phyloP scores from a whole-genome alignment of 2,888 invertebrate species.

The Heliconius charithonia region DNA sequence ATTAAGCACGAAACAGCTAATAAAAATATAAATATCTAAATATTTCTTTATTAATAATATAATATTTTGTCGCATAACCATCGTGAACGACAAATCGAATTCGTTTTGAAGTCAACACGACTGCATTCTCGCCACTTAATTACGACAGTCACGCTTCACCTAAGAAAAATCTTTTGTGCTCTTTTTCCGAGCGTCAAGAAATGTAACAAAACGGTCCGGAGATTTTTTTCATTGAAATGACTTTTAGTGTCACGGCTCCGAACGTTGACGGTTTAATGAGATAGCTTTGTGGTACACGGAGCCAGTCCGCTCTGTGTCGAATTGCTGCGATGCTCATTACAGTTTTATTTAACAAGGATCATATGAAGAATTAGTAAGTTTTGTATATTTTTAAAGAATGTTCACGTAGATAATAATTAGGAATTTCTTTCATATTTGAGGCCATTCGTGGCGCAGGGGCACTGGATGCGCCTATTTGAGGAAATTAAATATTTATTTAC shows the following conservation, averaged over 20 bases:
- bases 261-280: slow-evolving; percentile 81
- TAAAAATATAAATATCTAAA: background rate
- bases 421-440: background rate
- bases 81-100: slow-evolving; percentile 13
- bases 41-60: background rate
- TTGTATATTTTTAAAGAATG: slow-evolving; percentile 35
- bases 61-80: background rate
- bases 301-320: slow-evolving; percentile 78
- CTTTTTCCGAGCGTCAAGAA: slow-evolving; percentile 78
- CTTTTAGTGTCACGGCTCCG: slow-evolving; percentile 79
- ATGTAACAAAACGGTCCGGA: slow-evolving; percentile 75
- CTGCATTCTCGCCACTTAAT: slow-evolving; percentile 75
- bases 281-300: slow-evolving; percentile 77
- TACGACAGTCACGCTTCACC: slow-evolving; percentile 81
- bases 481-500: too few relatives aligned
- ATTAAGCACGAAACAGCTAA: background rate
- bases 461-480: too few relatives aligned
- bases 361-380: slow-evolving; percentile 53
- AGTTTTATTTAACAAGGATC: slow-evolving; percentile 71
- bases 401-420: background rate
- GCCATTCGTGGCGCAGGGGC: background rate
- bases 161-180: slow-evolving; percentile 81
- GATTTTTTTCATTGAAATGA: slow-evolving; percentile 74
- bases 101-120: slow-evolving; percentile 48
- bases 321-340: slow-evolving; percentile 68